These are phyloP conservation scores for Hydrocynus forskahlii DNA, from an alignment of 2,797 vertebrate species.

Conservation along the genomic window DNA sequence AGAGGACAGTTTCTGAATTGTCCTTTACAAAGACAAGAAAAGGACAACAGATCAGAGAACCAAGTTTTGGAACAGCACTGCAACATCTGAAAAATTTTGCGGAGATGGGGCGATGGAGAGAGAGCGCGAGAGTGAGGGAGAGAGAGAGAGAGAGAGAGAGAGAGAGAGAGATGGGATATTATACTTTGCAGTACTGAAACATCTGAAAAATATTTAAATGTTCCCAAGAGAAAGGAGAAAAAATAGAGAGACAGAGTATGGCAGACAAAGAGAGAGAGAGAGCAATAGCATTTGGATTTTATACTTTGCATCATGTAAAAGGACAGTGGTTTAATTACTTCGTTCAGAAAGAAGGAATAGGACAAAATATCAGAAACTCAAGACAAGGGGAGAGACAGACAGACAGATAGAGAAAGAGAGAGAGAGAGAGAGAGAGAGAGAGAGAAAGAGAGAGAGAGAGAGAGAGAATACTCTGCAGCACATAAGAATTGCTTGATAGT, in stretches of 20 bases:
- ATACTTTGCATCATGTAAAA: slow-evolving; percentile 4
- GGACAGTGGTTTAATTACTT: slow-evolving; percentile 3
- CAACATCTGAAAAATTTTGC: background rate
- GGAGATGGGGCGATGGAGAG: no score
- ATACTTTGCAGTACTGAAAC: no score
- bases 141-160: slow-evolving; percentile 20
- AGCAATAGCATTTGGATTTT: background rate
- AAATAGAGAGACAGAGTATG: no score
- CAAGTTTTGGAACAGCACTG: background rate
- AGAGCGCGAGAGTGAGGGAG: no score
- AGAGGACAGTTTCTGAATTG: background rate
- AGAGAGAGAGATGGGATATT: slow-evolving; percentile 3
- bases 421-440: slow-evolving; percentile 45
- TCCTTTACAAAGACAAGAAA: background rate
- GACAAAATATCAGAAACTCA: background rate
- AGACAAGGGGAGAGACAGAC: background rate
- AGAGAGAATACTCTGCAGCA: background rate
- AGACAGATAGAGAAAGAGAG: slow-evolving; percentile 41
- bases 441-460: slow-evolving; percentile 32
- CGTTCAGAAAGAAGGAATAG: background rate
- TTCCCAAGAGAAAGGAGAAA: no score
- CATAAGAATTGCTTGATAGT: background rate
- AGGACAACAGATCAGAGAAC: background rate
- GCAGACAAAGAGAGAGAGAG: no score
- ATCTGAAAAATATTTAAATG: no score